These are phyloP conservation scores for Antitype chi DNA, from an alignment of 2,888 invertebrate genomes.

Conservation along the genomic window DNA sequence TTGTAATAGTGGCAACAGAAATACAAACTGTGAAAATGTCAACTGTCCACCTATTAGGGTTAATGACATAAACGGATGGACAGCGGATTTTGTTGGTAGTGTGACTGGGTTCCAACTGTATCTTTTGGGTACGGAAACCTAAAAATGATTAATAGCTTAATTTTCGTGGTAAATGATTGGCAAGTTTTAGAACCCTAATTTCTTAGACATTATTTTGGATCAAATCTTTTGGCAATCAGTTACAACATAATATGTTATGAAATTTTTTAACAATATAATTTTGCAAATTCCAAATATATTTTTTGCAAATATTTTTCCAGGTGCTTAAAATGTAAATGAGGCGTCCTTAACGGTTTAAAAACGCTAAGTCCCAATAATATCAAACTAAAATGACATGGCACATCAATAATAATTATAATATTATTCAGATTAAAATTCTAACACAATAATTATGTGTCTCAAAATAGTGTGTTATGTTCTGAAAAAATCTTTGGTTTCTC, in stretches of 20 bases:
- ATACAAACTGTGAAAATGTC: no score
- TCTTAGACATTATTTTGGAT: background rate
- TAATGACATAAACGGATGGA: no score
- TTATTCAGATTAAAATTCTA: background rate
- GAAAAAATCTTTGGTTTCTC: conserved; percentile 45
- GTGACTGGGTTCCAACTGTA: no score
- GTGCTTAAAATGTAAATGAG: background rate
- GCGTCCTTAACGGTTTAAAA: background rate
- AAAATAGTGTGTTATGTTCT: background rate
- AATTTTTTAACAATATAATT: conserved; percentile 1
- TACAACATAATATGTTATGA: background rate
- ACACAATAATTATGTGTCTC: background rate
- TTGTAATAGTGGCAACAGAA: no score
- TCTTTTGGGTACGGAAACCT: no score
- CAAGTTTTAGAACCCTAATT: background rate
- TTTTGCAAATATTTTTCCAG: background rate
- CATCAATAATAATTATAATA: background rate
- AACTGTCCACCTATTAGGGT: no score
- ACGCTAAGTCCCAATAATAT: conserved; percentile 10
- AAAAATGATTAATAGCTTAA: background rate
- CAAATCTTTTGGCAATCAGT: background rate
- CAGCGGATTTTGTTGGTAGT: no score
- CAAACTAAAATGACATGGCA: conserved; percentile 14
- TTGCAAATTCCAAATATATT: background rate
- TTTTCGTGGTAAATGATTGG: background rate